A percentile compares a stretch with the other conserved stretches of the same genome.
phyloP scores from a whole-genome alignment of 2,888 invertebrate species.

The Drosophila meridionalis region DNA sequence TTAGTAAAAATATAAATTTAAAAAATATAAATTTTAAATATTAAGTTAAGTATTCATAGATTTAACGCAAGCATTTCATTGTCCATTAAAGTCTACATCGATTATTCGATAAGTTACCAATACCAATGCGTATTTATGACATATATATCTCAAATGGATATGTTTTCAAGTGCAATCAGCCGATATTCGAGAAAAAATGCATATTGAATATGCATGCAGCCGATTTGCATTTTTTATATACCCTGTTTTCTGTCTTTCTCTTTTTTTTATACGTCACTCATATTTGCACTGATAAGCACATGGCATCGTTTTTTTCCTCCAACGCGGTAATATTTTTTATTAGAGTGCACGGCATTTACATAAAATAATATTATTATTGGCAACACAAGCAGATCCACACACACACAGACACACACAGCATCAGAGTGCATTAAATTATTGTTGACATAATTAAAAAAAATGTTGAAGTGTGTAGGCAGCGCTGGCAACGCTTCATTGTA shows the following conservation, averaged over 20 bases:
- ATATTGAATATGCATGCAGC: slow-evolving; percentile 11
- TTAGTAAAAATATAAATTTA: too few relatives aligned
- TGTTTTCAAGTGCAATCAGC: slow-evolving; percentile 15
- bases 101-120: background rate
- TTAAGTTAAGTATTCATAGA: too few relatives aligned
- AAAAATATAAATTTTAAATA: too few relatives aligned
- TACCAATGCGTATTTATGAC: background rate
- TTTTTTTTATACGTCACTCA: slow-evolving; percentile 2
- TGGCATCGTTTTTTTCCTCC: slow-evolving; percentile 4
- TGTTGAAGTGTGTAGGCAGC: slow-evolving; percentile 45
- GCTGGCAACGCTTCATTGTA: slow-evolving; percentile 18
- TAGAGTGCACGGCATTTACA: slow-evolving; percentile 41
- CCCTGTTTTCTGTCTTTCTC: background rate
- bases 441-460: slow-evolving; percentile 66
- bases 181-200: slow-evolving; percentile 5
- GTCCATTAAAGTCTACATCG: background rate
- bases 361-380: slow-evolving; percentile 69
- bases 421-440: slow-evolving; percentile 71
- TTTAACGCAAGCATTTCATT: background rate
- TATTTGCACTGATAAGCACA: slow-evolving; percentile 40
- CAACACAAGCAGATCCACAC: slow-evolving; percentile 30
- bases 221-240: slow-evolving; percentile 12
- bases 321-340: slow-evolving; percentile 15
- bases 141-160: background rate
- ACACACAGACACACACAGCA: slow-evolving; percentile 12